Percentiles rank a stretch among this genome's conserved stretches.
These are phyloP conservation scores for Drosophila equinoxialis DNA, from an alignment of 1,140 invertebrate genomes.

Conservation along the genomic window DNA sequence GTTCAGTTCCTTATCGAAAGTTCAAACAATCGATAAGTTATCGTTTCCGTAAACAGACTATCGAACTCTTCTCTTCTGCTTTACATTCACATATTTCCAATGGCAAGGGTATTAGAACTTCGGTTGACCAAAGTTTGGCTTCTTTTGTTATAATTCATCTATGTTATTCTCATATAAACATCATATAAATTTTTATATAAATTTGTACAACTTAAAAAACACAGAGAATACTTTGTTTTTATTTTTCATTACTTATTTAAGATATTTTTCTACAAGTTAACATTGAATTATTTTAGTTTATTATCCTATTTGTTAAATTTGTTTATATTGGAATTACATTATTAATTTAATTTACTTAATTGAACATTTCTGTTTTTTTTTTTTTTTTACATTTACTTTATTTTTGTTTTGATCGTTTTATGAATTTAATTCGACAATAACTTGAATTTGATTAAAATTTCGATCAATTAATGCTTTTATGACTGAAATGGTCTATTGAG, in stretches of 20 bases:
- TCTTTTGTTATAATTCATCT: not conserved
- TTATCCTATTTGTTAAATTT: not conserved
- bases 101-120: not conserved
- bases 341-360: not conserved
- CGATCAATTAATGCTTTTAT: no score
- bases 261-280: constrained; percentile 13
- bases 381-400: not conserved
- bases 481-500: no score
- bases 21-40: no score
- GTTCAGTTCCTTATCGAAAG: no score
- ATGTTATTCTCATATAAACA: constrained; percentile 17
- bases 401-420: not conserved
- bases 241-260: not conserved
- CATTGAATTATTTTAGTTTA: not conserved
- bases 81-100: no score
- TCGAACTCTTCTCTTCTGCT: no score
- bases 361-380: not conserved
- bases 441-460: not conserved
- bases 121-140: not conserved
- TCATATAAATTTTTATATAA: not conserved
- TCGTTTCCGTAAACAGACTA: no score
- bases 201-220: constrained; percentile 6
- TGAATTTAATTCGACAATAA: not conserved
- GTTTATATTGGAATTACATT: not conserved
- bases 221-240: not conserved